These are phyloP conservation scores for Scaptomyza parva DNA, from an alignment of 2,888 invertebrate species.

Conservation along the genomic window DNA sequence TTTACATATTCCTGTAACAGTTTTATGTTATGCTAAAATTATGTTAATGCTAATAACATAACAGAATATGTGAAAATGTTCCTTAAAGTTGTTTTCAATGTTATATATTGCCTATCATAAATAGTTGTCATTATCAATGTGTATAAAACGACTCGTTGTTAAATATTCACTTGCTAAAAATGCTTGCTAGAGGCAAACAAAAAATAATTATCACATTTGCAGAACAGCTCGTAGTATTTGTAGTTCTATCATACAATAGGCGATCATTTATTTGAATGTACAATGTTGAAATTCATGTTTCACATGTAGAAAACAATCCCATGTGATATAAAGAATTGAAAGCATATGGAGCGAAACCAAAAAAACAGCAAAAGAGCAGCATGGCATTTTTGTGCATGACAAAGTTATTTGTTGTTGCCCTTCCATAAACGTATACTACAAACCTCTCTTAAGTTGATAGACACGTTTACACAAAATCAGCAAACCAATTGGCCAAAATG, in stretches of 20 bases:
- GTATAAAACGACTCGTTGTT: constrained; percentile 21
- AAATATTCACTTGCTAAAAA: constrained; percentile 23
- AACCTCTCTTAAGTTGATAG: constrained; percentile 38
- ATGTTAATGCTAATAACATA: too few relatives aligned
- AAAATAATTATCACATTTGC: constrained; percentile 2
- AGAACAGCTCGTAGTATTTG: constrained; percentile 26
- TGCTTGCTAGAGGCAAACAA: constrained; percentile 32
- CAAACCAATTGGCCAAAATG: constrained; percentile 14
- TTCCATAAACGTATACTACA: constrained; percentile 14
- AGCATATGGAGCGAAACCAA: constrained; percentile 38
- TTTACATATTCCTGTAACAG: constrained; percentile 9
- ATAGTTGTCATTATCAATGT: constrained; percentile 39
- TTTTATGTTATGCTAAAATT: too few relatives aligned
- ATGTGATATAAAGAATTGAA: constrained; percentile 16
- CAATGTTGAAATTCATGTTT: constrained; percentile 24
- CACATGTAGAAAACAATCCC: constrained; percentile 48
- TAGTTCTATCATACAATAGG: constrained; percentile 28
- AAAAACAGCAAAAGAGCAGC: constrained; percentile 64
- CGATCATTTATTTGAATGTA: constrained; percentile 28
- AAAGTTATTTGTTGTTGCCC: constrained; percentile 52
- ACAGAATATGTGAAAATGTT: constrained; percentile 1
- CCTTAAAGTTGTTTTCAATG: constrained; percentile 28
- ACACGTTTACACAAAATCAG: constrained; percentile 19
- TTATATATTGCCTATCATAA: constrained; percentile 22
- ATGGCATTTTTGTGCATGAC: constrained; percentile 84